Base-by-base conservation (phyloP, 1,140 invertebrate genomes). In the Psix sp. region DNA sequence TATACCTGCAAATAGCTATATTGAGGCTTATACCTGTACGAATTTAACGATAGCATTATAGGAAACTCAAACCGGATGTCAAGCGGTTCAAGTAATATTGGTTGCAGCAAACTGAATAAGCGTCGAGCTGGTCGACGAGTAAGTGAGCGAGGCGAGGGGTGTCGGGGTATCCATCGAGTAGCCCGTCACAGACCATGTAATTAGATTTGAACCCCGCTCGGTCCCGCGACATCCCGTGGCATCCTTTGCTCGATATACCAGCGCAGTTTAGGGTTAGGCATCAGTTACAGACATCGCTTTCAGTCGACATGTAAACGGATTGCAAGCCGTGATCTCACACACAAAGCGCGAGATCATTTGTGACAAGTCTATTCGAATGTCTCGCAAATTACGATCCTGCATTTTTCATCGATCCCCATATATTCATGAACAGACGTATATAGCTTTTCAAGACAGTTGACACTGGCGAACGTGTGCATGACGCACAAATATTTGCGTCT, bases 171-270 rank as follows among this genome's bases (percentile, higher is more conserved):
- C 63, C 74, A 78, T 83, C 82, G 77, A 82, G 72, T 78, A 80
- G 76, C 80, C 72, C 83, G 82, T 85, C 83, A 81, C 81, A 77
- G 83, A 79, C 77, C 81, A 79, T 83, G 83, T 83, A 84, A 84
- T 84, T 84, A 84, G 81, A 84, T 84, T 83, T 82, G 76, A 77
- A 76, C 73, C 75, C 74, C 74, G 73, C 63, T 15, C 40, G 17
- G 33, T 46, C 57, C 73, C 74, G 43, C 68, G 24, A 38, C 45
- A 24, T 40, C 66, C 66, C 40, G 39, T 48, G 52, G 45, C 45
- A 65, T 60, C 63, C 74, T 65, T 67, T 54, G 38, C 51, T 48
- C 51, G 39, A 36, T 57, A 40, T 46, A 71, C 42, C 16, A 56
- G 51, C 70, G 56, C 68, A 63, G 62, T 72, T 76, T 79, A 77